Conservation (phyloP, 2,797 vertebrate species). For the Thamnophis elegans region DNA sequence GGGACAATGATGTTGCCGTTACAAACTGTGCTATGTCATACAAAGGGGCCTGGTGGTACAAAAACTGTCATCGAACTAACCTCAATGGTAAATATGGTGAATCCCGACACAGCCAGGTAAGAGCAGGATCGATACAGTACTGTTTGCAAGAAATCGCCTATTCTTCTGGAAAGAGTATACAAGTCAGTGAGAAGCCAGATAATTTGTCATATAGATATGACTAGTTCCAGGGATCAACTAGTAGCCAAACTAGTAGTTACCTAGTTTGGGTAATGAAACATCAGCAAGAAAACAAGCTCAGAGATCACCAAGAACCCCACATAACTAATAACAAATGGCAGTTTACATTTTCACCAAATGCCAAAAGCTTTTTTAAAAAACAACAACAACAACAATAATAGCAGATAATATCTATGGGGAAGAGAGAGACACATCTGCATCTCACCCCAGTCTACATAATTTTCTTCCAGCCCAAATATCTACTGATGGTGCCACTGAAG, state of each 20-base stretch:
- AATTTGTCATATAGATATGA: background rate
- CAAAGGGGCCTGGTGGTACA: slow-evolving; percentile 99
- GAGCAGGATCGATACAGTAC: slow-evolving; percentile 17
- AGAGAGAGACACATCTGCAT: background rate
- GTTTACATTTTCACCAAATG: background rate
- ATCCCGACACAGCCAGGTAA: slow-evolving; percentile 97
- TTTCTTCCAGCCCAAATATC: background rate
- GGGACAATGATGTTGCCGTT: slow-evolving; percentile 96
- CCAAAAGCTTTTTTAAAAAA: background rate
- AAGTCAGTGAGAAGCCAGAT: background rate
- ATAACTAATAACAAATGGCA: background rate
- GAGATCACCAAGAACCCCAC: background rate
- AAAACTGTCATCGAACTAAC: slow-evolving; percentile 98
- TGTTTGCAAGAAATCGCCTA: background rate
- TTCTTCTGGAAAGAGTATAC: background rate
- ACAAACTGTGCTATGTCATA: slow-evolving; percentile 98
- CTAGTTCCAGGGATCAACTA: background rate
- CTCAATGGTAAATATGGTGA: slow-evolving; percentile 98
- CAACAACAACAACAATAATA: background rate
- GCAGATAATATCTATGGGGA: background rate
- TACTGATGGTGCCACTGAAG: background rate
- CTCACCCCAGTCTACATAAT: background rate
- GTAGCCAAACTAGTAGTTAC: too few species aligned
- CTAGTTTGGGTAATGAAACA: background rate
- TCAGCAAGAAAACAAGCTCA: background rate